These are phyloP conservation scores for Apaloderma vittatum DNA, from an alignment of 2,113 vertebrate species.

Conservation along the genomic window DNA sequence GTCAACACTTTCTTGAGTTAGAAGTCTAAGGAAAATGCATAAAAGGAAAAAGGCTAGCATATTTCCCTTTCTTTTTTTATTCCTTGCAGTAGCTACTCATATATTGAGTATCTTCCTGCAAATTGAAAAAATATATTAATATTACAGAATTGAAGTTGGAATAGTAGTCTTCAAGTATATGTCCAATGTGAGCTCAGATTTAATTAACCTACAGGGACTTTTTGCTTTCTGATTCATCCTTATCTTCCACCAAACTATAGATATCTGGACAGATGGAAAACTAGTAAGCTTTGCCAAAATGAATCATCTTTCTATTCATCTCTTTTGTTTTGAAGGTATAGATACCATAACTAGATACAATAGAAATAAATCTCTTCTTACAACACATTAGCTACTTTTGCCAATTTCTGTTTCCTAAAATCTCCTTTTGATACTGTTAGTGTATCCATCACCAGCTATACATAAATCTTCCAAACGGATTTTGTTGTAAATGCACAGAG, in stretches of 20 bases:
- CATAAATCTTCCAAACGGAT: neutral
- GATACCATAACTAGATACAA: accelerated
- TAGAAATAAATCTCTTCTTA: neutral
- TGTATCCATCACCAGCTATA: neutral
- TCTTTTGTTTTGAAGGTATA: neutral
- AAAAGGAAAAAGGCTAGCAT: neutral
- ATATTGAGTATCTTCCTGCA: neutral
- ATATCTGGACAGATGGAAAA: neutral
- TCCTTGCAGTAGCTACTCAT: neutral
- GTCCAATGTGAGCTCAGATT: neutral
- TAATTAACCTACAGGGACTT: neutral
- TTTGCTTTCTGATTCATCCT: neutral
- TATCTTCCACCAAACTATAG: neutral
- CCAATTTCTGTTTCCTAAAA: neutral
- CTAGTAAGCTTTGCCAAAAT: neutral
- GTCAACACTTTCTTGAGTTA: neutral
- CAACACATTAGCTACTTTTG: neutral
- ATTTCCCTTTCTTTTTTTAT: neutral
- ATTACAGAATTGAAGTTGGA: neutral
- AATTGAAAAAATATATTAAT: neutral
- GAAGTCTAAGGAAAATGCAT: neutral
- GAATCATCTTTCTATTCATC: neutral
- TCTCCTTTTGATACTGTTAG: neutral
- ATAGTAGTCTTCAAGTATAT: neutral
- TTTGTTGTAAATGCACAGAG: neutral